A percentile compares a stretch with the other conserved stretches of the same genome.
These are phyloP conservation scores for Drosophila tristis DNA, from an alignment of 1,140 invertebrate genomes.

Conservation along the genomic window DNA sequence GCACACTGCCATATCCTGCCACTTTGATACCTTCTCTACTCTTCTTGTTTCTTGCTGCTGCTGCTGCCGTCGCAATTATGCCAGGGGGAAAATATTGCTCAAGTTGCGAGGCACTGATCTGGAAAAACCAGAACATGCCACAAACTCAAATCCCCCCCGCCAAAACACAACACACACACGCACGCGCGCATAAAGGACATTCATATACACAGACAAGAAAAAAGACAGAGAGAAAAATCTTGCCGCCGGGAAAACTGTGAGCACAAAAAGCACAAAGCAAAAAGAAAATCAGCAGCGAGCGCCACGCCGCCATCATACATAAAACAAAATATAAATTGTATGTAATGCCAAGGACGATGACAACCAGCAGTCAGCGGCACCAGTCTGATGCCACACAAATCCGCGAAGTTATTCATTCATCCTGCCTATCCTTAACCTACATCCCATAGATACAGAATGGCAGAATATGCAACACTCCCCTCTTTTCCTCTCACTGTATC, in stretches of 20 bases:
- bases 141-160: background rate
- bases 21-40: constrained; percentile 34
- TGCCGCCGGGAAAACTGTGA: constrained; percentile 23
- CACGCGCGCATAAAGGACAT: background rate
- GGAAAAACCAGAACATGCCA: constrained; percentile 57
- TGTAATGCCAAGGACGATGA: constrained; percentile 48
- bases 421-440: constrained; percentile 19
- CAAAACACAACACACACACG: too few species aligned
- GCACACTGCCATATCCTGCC: constrained; percentile 33
- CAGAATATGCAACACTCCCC: background rate
- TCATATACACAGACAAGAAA: background rate
- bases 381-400: background rate
- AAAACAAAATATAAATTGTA: constrained; percentile 44
- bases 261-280: background rate
- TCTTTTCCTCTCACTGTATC: too few species aligned
- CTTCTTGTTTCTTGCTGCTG: constrained; percentile 4
- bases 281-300: background rate
- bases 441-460: constrained; percentile 11
- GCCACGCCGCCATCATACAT: background rate
- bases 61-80: constrained; percentile 38
- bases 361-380: constrained; percentile 19
- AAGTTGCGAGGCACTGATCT: constrained; percentile 52
- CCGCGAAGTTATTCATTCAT: background rate
- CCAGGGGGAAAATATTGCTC: constrained; percentile 35
- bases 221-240: constrained; percentile 11